Conservation (phyloP, 2,888 invertebrate species). For the Dexiosoma caninum region DNA sequence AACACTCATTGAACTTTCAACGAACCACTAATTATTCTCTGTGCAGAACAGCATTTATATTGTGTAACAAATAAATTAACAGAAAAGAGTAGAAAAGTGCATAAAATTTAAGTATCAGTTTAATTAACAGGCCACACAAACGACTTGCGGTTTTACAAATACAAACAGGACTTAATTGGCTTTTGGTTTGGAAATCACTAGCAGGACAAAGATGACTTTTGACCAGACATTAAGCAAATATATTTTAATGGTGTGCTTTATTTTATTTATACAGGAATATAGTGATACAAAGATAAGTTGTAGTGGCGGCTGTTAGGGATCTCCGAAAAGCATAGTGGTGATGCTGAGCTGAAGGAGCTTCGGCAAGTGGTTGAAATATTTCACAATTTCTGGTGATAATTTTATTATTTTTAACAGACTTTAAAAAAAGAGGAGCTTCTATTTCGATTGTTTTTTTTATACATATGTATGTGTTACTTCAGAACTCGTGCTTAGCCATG, state of each 20-base stretch:
- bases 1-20: background rate
- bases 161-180: background rate
- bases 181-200: background rate
- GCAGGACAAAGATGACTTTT: constrained; percentile 15
- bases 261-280: too few relatives aligned
- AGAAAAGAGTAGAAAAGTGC: background rate
- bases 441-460: too few relatives aligned
- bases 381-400: too few relatives aligned
- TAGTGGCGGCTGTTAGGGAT: too few relatives aligned
- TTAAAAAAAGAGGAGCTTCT: too few relatives aligned
- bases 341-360: too few relatives aligned
- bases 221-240: constrained; percentile 45
- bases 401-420: too few relatives aligned
- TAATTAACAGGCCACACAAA: constrained; percentile 41
- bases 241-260: background rate
- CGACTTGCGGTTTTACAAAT: constrained; percentile 7
- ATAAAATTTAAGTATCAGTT: constrained; percentile 31
- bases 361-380: too few relatives aligned
- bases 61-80: background rate
- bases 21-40: constrained; percentile 10
- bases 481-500: too few relatives aligned
- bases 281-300: too few relatives aligned
- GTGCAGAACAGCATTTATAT: background rate
- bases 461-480: too few relatives aligned
- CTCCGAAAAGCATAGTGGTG: too few relatives aligned